A percentile compares a stretch with the other conserved stretches of the same genome.
Conservation (phyloP, 2,888 invertebrate genomes). For the Phrixothrix hirtus region DNA sequence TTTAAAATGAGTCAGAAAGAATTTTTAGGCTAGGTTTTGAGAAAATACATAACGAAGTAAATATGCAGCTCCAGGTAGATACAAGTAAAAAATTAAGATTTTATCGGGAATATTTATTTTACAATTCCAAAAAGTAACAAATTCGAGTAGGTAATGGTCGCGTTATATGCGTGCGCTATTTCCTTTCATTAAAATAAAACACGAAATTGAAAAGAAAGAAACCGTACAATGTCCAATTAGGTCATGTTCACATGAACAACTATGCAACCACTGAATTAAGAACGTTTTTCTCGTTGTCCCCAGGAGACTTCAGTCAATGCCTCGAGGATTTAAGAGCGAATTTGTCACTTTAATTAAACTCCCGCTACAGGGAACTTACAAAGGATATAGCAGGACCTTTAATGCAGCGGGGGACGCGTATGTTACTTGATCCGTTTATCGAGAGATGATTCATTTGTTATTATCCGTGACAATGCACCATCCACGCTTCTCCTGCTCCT, state of each 20-base stretch:
- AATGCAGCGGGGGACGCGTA: conserved; percentile 59
- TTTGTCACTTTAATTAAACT: conserved; percentile 49
- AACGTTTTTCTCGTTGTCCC: conserved; percentile 55
- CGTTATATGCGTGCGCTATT: too few species aligned
- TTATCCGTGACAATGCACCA: conserved; percentile 48
- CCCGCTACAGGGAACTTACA: conserved; percentile 52
- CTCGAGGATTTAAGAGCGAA: conserved; percentile 59
- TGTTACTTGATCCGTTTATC: conserved; percentile 54
- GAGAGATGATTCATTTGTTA: conserved; percentile 54
- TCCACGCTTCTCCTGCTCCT: too few species aligned
- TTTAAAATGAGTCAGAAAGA: conserved; percentile 21
- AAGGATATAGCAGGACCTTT: conserved; percentile 60
- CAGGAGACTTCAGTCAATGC: conserved; percentile 58
- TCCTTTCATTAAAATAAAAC: too few species aligned
- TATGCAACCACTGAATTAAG: conserved; percentile 30
- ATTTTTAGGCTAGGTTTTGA: conserved; percentile 17
- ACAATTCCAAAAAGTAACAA: too few species aligned
- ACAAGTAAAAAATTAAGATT: too few species aligned
- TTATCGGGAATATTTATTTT: too few species aligned
- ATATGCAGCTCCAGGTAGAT: too few species aligned
- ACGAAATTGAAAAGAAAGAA: neutral
- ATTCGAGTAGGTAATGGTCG: too few species aligned
- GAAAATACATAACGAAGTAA: conserved; percentile 6
- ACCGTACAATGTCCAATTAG: conserved; percentile 9
- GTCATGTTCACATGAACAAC: conserved; percentile 22